Conservation (phyloP, 1,140 invertebrate genomes). For the Drosophila nigrodunni region DNA sequence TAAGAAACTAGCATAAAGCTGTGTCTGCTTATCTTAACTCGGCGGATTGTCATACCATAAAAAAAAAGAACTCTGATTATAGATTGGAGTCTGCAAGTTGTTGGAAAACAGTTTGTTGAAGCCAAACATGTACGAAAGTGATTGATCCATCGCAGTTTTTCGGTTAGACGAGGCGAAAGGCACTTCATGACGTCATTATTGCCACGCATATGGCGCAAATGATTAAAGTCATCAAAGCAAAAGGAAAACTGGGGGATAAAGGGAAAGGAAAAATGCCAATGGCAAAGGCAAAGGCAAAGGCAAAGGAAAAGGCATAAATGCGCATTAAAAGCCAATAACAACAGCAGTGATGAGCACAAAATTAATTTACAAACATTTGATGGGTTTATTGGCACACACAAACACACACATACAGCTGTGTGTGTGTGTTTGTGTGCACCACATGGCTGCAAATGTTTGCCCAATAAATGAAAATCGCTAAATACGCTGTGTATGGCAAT, state of each 20-base stretch:
- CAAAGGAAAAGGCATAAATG: slow-evolving; percentile 34
- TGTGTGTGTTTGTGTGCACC: slow-evolving; percentile 10
- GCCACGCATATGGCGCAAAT: slow-evolving; percentile 65
- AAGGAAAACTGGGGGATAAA: not conserved
- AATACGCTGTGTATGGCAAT: slow-evolving; percentile 32
- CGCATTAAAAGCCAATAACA: slow-evolving; percentile 80
- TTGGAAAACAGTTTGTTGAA: slow-evolving; percentile 11
- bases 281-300: slow-evolving; percentile 26
- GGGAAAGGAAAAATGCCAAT: slow-evolving; percentile 29
- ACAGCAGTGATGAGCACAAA: slow-evolving; percentile 79
- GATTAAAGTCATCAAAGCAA: slow-evolving; percentile 50
- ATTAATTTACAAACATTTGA: slow-evolving; percentile 79
- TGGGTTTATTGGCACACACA: slow-evolving; percentile 72
- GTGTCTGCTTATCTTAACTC: not conserved
- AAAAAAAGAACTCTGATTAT: not conserved
- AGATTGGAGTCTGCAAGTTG: not conserved
- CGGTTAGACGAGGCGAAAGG: not conserved
- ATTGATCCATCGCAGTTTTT: slow-evolving; percentile 21
- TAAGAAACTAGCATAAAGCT: too few relatives aligned
- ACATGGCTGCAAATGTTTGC: slow-evolving; percentile 70
- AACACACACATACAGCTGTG: slow-evolving; percentile 25
- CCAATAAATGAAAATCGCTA: slow-evolving; percentile 64
- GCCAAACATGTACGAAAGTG: slow-evolving; percentile 6
- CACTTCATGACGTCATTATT: slow-evolving; percentile 59
- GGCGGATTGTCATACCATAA: not conserved